These are phyloP conservation scores for Eumerus sabulonum DNA, from an alignment of 2,888 invertebrate genomes.

Conservation along the genomic window DNA sequence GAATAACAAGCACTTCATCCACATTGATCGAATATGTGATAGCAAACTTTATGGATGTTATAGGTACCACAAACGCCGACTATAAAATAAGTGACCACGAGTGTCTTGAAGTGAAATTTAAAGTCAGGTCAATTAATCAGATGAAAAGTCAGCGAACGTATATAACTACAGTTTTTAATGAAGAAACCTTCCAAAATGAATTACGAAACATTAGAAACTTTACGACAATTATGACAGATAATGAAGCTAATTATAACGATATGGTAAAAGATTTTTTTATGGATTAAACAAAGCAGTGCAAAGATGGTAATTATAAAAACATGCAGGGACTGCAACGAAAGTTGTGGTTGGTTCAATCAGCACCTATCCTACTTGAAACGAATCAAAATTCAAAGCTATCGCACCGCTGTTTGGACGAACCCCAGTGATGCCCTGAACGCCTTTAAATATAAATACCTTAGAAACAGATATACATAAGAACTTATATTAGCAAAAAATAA, in stretches of 20 bases:
- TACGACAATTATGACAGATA: not conserved
- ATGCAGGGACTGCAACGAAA: not conserved
- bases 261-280: not conserved
- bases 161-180: not conserved
- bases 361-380: not conserved
- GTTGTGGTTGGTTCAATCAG: slow-evolving; percentile 4
- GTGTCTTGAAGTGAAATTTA: slow-evolving; percentile 5
- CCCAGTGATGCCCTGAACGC: not conserved
- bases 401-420: slow-evolving; percentile 4
- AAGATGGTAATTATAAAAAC: not conserved
- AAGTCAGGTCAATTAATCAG: not conserved
- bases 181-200: no score
- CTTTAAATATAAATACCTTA: not conserved
- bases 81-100: slow-evolving; percentile 3
- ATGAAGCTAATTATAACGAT: not conserved
- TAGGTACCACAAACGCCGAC: not conserved
- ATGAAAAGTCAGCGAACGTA: not conserved
- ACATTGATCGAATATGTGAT: not conserved
- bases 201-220: not conserved
- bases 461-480: slow-evolving; percentile 8
- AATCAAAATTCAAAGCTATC: slow-evolving; percentile 4
- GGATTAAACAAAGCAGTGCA: not conserved
- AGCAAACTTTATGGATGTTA: slow-evolving; percentile 3
- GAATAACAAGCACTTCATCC: not conserved
- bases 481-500: slow-evolving; percentile 5